Evolutionary conservation across 2,797 vertebrate species (phyloP), one percentile per base, ranked within the genome.

Genomic region (Emys orbicularis): DNA sequence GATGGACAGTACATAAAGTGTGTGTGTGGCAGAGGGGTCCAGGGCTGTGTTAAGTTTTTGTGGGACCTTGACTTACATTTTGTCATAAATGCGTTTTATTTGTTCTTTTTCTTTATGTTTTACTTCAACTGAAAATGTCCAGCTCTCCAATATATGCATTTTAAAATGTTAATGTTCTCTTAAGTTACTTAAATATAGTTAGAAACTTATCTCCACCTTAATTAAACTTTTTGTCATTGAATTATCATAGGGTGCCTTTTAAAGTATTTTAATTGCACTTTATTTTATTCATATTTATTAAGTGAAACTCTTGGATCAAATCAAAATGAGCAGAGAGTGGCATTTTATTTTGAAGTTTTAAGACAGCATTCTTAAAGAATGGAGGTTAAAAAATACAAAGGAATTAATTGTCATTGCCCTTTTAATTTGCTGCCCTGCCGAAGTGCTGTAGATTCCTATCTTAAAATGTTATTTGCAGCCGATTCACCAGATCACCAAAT

Each of bases 351-450:
- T 84, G 86, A 96, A 91, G 37, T 79, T 94, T 96, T 87, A 87
- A 84, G 82, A 86, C 85, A 89, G 79, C 72, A 86, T 94, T 96
- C 80, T 93, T 97, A 96, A 96, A 68, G 96, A 97, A 96, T 90
- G 92, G 88, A 92, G 47, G 86, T 93, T 86, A 88, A 77, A 89
- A 25, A 91, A 79, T 88, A 68, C 83, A 81, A 44, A 91, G 87
- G 87, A 94, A 92, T 96, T 92, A 53, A 91, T 93, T 96, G 84
- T 86, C 65, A 37, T 47, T 94, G 92, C 90, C 88, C 79, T 94
- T 92, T 95, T 90, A 31, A 50, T n/a, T 88, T 88, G 6, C 29
- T 89, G 18, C 18, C 89, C 44, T 53, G 72, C 77, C 93, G 95
- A 90, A 95, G 13, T 77, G 53, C 16, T 89, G 31, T 34, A 81